Evolutionary conservation across 2,797 vertebrate species (phyloP).

Genomic region (Sibirionetta formosa): DNA sequence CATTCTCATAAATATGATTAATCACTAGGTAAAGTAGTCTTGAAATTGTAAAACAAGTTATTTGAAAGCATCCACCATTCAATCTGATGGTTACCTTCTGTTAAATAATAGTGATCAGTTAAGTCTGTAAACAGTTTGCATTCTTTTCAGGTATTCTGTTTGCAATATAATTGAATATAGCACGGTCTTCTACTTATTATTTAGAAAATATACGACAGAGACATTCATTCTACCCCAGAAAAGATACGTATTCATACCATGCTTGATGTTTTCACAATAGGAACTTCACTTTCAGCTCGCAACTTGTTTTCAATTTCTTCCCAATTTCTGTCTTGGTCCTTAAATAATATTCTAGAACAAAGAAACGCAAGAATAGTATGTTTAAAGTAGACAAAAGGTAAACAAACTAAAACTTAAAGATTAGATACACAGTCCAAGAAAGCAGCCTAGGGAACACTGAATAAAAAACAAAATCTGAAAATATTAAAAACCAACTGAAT

Average conservation of each 20-base stretch:
- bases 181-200: neutral
- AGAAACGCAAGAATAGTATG: conserved; percentile 29
- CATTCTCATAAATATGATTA: neutral
- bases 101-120: neutral
- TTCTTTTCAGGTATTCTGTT: neutral
- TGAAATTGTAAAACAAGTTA: neutral
- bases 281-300: conserved; percentile 92
- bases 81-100: neutral
- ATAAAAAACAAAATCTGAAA: neutral
- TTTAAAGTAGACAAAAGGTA: neutral
- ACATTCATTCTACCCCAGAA: neutral
- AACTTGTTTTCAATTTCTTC: conserved; percentile 97
- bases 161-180: neutral
- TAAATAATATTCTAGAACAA: conserved; percentile 93
- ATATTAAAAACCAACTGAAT: neutral
- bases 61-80: neutral
- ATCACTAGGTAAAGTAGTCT: neutral
- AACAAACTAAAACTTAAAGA: neutral
- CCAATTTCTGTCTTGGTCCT: conserved; percentile 98
- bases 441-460: neutral
- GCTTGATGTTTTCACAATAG: conserved; percentile 96
- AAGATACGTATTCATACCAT: conserved; percentile 85
- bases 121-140: neutral
- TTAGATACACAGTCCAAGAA: neutral
- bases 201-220: neutral